Base-by-base conservation (phyloP, 2,113 vertebrate genomes). In the Salvelinus fontinalis region DNA sequence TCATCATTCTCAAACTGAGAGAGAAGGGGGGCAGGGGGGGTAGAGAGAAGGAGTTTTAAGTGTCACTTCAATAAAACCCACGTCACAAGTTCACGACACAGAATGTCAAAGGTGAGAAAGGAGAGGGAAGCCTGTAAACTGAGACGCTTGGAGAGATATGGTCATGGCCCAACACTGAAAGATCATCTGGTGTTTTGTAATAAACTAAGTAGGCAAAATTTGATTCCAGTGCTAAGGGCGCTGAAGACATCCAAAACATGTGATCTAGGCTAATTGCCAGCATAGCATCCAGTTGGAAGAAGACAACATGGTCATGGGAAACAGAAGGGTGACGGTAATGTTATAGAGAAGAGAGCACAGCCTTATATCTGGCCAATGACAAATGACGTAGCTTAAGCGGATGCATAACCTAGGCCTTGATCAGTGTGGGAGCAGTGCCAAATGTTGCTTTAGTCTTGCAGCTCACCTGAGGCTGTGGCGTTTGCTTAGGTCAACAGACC, bases 1-100 rank as follows among this genome's bases (percentile, higher is more conserved):
- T 99, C 98, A 79, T 99, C 98, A 79, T 99, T 99, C 88, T 97
- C 94, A 84, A 98, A 92, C 98, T 97, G 78, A 85, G 27, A 88
- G n/a, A 75, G 67, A 75, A 16, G 12, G 49, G 49, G 51, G 51
- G 51, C 1, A 0, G 1, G 51, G 51, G 51, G 39, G 16, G 51
- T 1, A 5, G 16, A 54, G 14, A 18, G 16, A 4, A 54, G 3
- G 49, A 51, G 49, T 51, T 24, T 31, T 18, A 54, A 54, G 5
- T 54, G 4, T 51, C 39, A 39, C 39, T 9, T 39, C 49, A 4
- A 16, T 16, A 54, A 54, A 54, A 54, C 51, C 51, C 16, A 54
- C 51, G 5, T 18, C 51, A 54, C 51, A 54, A 54, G 16, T 18
- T 16, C 16, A 54, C 3, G 16, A 54, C 16, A 54, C 51, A 54